A percentile compares a stretch with the other conserved stretches of the same genome.
phyloP scores from a whole-genome alignment of 2,888 invertebrate genomes.

The Hecatera dysodea region DNA sequence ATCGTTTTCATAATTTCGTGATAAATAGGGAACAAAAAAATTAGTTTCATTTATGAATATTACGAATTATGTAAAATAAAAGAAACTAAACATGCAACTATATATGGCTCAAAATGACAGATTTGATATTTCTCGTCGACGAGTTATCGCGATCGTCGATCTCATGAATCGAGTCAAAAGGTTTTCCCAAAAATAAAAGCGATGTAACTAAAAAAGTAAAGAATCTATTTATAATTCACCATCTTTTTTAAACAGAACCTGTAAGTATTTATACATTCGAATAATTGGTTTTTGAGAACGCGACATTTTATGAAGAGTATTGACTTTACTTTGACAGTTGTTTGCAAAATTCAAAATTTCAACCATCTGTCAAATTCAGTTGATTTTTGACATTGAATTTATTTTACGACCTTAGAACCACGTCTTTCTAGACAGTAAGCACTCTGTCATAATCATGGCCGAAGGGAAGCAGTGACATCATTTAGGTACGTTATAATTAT shows the following conservation, averaged over 20 bases:
- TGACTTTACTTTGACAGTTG: slow-evolving; percentile 17
- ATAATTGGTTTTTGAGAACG: background rate
- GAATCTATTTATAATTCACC: background rate
- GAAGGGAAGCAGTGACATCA: slow-evolving; percentile 63
- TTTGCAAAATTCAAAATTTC: slow-evolving; percentile 5
- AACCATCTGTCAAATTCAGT: background rate
- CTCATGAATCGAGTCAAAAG: slow-evolving; percentile 1
- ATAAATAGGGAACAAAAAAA: background rate
- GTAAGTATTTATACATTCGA: background rate
- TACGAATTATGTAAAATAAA: background rate
- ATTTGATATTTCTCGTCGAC: background rate
- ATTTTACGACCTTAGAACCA: background rate
- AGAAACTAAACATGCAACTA: background rate
- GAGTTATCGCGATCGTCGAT: background rate
- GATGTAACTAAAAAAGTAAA: background rate
- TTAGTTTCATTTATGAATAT: background rate
- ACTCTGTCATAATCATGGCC: slow-evolving; percentile 15
- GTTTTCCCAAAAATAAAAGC: slow-evolving; percentile 8
- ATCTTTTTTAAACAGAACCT: slow-evolving; percentile 9
- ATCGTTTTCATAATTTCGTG: background rate
- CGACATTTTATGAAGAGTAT: background rate
- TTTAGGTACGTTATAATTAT: slow-evolving; percentile 61
- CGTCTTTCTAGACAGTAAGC: background rate
- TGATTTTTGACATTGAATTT: background rate
- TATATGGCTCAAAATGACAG: background rate